phyloP scores from a whole-genome alignment of 2,113 vertebrate genomes.

The Panurus biarmicus region DNA sequence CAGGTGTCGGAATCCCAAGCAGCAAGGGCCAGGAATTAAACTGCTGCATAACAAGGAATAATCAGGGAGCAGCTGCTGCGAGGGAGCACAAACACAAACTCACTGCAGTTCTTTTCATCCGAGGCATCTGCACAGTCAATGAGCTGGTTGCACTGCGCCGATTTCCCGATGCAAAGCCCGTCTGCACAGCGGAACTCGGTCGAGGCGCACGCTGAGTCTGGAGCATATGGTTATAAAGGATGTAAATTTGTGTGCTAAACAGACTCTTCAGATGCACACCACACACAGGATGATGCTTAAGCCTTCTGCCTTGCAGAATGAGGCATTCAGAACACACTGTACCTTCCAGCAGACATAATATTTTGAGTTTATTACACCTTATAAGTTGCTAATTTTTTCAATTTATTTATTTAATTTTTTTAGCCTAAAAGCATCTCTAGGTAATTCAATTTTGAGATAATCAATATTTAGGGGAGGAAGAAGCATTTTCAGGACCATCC shows the following conservation, averaged over 20 bases:
- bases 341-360: background rate
- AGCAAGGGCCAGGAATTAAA: background rate
- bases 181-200: slow-evolving; percentile 88
- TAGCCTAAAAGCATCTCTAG: background rate
- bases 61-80: background rate
- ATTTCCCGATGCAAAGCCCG: slow-evolving; percentile 83
- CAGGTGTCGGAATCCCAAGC: background rate
- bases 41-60: background rate
- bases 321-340: background rate
- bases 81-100: slow-evolving; percentile 50
- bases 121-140: slow-evolving; percentile 92
- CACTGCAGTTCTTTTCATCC: slow-evolving; percentile 94
- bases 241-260: background rate
- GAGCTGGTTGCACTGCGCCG: slow-evolving; percentile 92
- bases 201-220: slow-evolving; percentile 82
- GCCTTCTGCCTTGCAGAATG: background rate
- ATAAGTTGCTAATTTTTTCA: background rate
- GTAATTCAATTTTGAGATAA: background rate
- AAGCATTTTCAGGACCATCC: background rate
- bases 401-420: background rate
- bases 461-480: background rate
- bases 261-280: background rate
- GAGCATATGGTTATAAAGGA: background rate
- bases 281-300: background rate
- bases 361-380: background rate